A percentile compares a stretch with the other conserved stretches of the same genome.
These are phyloP conservation scores for Deilephila porcellus DNA, from an alignment of 2,888 invertebrate genomes.

Conservation along the genomic window DNA sequence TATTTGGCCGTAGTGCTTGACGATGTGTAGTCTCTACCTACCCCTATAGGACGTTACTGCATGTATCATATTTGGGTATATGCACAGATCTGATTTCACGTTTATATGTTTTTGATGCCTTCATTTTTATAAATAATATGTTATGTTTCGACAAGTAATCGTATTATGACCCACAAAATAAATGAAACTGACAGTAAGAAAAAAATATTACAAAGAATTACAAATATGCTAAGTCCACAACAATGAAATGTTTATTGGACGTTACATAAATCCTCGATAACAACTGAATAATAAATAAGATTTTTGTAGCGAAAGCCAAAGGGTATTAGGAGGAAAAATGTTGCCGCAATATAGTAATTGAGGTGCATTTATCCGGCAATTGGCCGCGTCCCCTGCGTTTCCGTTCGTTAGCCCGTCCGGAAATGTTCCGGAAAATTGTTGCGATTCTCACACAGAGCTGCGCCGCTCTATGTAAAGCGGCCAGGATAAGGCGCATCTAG, in stretches of 20 bases:
- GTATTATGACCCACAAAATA: neutral
- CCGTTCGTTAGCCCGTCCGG: conserved; percentile 79
- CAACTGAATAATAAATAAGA: conserved; percentile 32
- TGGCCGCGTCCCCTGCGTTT: conserved; percentile 78
- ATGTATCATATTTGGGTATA: no score
- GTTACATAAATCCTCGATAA: conserved; percentile 7
- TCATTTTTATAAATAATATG: no score
- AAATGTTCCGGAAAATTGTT: conserved; percentile 81
- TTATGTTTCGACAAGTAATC: no score
- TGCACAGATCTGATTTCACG: no score
- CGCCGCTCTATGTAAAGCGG: conserved; percentile 64
- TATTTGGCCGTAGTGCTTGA: no score
- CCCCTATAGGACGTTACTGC: no score
- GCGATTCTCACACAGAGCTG: conserved; percentile 67
- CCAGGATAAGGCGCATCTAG: conserved; percentile 49
- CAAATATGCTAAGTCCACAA: conserved; percentile 1
- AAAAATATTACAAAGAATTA: neutral
- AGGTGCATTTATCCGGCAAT: conserved; percentile 81
- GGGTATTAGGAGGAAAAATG: conserved; percentile 74
- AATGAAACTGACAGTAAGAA: neutral
- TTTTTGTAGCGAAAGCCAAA: conserved; percentile 47
- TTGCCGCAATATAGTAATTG: conserved; percentile 78
- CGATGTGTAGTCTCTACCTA: no score
- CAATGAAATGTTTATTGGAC: neutral
- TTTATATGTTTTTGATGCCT: no score